A percentile compares a stretch with the other conserved stretches of the same genome.
These are phyloP conservation scores for Copsychus sechellarum DNA, from an alignment of 2,113 vertebrate species.

Conservation along the genomic window DNA sequence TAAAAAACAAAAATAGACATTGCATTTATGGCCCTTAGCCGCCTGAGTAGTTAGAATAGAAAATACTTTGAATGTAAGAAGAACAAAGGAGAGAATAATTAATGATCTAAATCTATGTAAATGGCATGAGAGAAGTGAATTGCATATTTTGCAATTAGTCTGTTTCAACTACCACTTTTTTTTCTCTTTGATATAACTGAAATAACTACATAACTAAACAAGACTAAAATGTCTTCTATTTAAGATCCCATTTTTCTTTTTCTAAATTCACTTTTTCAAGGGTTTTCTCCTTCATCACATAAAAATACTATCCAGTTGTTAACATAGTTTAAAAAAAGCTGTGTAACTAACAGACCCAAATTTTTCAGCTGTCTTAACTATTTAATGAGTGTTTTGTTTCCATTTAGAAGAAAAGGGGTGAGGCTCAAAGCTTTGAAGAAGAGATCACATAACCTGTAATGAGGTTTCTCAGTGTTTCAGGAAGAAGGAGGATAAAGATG, in stretches of 20 bases:
- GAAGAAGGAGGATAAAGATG: background rate
- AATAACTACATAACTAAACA: background rate
- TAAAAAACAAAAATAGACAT: background rate
- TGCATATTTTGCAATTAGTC: background rate
- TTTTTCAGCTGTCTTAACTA: background rate
- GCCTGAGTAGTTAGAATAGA: background rate
- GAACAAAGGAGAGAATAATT: conserved; percentile 21
- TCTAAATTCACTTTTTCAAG: background rate
- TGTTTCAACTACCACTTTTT: background rate
- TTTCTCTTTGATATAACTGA: background rate
- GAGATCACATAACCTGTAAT: background rate
- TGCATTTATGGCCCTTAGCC: conserved; percentile 42
- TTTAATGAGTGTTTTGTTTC: background rate
- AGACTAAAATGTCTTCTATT: background rate
- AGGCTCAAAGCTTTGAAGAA: background rate
- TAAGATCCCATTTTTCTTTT: background rate
- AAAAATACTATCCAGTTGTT: background rate
- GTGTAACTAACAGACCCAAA: background rate
- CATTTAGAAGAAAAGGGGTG: background rate
- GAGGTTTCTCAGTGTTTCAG: background rate
- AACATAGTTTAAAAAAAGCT: background rate
- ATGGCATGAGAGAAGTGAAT: conserved; percentile 10
- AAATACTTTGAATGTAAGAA: conserved; percentile 26
- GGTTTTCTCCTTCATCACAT: background rate
- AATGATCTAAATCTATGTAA: conserved; percentile 35